These are phyloP conservation scores for Chrysoperla carnea DNA, from an alignment of 1,140 invertebrate genomes.

Conservation along the genomic window DNA sequence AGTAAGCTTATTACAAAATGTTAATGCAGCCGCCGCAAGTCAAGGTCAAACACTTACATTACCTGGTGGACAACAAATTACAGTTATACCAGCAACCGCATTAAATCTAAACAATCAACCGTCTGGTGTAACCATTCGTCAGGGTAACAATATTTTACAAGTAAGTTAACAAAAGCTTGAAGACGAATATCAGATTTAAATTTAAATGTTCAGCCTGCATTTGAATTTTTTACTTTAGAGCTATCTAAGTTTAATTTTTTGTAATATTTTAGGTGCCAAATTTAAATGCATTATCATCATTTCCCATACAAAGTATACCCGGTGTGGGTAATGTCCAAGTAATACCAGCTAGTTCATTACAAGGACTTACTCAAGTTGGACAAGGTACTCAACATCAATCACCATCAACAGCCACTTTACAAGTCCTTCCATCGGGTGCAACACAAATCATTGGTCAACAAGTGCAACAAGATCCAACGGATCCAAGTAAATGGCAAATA, in stretches of 20 bases:
- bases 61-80: conserved; percentile 50
- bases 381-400: conserved; percentile 12
- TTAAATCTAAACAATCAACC: conserved; percentile 19
- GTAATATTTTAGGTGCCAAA: conserved; percentile 17
- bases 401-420: conserved; percentile 19
- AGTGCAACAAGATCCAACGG: conserved; percentile 55
- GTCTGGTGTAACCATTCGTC: conserved; percentile 10
- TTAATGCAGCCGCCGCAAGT: conserved; percentile 20
- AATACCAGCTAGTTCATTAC: conserved; percentile 34
- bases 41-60: conserved; percentile 37
- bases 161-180: conserved; percentile 4
- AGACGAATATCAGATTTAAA: too few species aligned
- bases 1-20: conserved; percentile 22
- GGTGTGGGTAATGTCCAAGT: conserved; percentile 63
- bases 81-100: conserved; percentile 47
- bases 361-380: conserved; percentile 14
- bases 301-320: conserved; percentile 50
- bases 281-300: conserved; percentile 29
- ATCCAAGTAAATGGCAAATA: conserved; percentile 67
- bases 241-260: not conserved
- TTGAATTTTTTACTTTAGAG: too few species aligned
- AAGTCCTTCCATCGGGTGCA: conserved; percentile 4
- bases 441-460: conserved; percentile 26
- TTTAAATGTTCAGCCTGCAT: too few species aligned
- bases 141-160: conserved; percentile 20